Evolutionary conservation across 2,888 invertebrate genomes (phyloP), one percentile per base, ranked within the genome.

Genomic region (Willowsia nigromaculata): DNA sequence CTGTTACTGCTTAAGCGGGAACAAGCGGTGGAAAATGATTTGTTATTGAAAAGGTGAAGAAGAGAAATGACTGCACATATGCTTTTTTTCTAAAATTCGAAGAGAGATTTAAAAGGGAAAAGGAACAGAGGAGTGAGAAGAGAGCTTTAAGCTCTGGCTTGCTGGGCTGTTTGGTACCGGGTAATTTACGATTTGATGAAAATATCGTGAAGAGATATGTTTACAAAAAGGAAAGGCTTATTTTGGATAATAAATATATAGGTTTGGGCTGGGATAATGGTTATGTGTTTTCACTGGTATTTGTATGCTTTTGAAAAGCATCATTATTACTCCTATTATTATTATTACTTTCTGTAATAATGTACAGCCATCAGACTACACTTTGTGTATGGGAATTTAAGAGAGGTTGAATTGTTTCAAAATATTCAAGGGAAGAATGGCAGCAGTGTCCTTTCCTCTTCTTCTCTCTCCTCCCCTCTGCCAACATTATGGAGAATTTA

Each of bases 171-270:
- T 71, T 40, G 22, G 71, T 43, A 43, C 7, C 81, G 62, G 68
- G 81, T 81, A 87, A 87, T 87, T 87, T 87, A 88, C 84, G 84
- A 84, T 18, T 84, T 88, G 88, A 88, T 88, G 88, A 88, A 88
- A 88, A 88, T 88, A 84, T 88, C 18, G 37, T 53, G 84, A 80
- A 37, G 62, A 68, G n/a, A 33, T n/a, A 59, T 78, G 83, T 84
- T 88, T 84, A 84, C 88, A 88, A 62, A 82, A 43, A 84, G 53
- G 18, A 62, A 37, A 82, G 68, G 22, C 33, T 30, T 62, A 30
- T 11, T 62, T 22, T 37, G 68, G 68, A 37, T 68, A 33, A 37
- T 68, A 9, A 13, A 7, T n/a, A 47, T 74, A 74, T 68, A n/a
- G 13, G 1, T 25, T 33, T 37, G 9, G 37, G 18, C 15, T 30